Conservation (phyloP, 2,888 invertebrate genomes). For the Limulus polyphemus region DNA sequence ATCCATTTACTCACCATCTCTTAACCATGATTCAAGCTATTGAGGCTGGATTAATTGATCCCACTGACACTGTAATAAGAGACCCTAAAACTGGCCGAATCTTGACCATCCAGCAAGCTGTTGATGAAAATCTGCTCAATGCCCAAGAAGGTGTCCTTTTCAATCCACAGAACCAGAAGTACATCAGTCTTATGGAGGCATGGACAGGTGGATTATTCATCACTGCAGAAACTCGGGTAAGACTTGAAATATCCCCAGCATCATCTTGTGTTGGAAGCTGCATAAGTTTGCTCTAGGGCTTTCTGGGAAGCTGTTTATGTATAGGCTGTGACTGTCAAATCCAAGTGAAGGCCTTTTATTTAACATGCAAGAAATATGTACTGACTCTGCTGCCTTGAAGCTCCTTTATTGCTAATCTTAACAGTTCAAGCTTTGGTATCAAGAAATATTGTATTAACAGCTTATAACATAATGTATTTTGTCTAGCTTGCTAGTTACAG, state of each 20-base stretch:
- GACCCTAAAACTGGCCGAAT: conserved; percentile 60
- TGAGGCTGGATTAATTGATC: conserved; percentile 58
- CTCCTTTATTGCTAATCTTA: too few species aligned
- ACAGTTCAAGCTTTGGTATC: too few species aligned
- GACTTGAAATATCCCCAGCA: conserved; percentile 36
- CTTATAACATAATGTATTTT: too few species aligned
- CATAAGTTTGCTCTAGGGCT: too few species aligned
- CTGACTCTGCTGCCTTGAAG: too few species aligned
- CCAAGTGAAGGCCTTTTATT: too few species aligned
- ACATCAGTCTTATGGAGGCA: conserved; percentile 68
- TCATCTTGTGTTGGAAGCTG: too few species aligned
- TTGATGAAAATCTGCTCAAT: conserved; percentile 36
- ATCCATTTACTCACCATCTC: conserved; percentile 62
- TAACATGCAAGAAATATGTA: too few species aligned
- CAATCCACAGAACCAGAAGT: conserved; percentile 58
- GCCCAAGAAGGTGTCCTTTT: conserved; percentile 48
- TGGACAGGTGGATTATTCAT: conserved; percentile 73
- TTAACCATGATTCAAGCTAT: conserved; percentile 62
- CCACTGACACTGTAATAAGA: conserved; percentile 39
- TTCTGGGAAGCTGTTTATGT: too few species aligned
- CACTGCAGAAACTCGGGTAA: conserved; percentile 87
- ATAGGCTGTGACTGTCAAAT: too few species aligned
- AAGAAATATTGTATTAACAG: too few species aligned
- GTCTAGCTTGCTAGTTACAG: too few species aligned
- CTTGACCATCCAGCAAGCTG: conserved; percentile 34